Evolutionary conservation across 2,797 vertebrate species (phyloP).

Genomic region (Onychomys torridus): DNA sequence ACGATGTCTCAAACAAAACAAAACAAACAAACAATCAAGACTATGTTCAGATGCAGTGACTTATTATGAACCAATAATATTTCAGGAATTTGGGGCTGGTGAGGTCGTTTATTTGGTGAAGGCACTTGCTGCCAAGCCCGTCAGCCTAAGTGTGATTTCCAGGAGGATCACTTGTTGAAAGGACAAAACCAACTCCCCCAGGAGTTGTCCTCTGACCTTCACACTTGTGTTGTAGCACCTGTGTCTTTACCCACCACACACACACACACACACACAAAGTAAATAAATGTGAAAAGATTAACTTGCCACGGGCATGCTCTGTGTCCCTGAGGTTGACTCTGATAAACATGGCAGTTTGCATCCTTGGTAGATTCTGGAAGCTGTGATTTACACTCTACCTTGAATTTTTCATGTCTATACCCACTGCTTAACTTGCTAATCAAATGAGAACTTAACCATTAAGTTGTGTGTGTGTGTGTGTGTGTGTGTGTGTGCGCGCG

Average conservation of each 20-base stretch:
- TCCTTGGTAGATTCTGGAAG: not conserved
- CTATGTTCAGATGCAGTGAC: not conserved
- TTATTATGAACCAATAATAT: not conserved
- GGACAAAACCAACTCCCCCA: too few relatives aligned
- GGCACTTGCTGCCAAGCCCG: not conserved
- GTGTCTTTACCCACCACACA: not conserved
- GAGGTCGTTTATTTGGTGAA: too few relatives aligned
- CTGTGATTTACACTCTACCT: not conserved
- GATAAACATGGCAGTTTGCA: fast-evolving
- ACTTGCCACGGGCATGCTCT: not conserved
- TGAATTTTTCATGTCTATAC: not conserved
- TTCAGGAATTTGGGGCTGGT: not conserved
- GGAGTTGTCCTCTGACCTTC: not conserved
- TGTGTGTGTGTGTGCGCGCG: not conserved
- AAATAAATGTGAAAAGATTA: not conserved
- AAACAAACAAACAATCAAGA: not conserved
- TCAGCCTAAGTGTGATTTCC: not conserved
- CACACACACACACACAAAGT: too few relatives aligned
- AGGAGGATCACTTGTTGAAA: not conserved
- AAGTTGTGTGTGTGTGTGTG: not conserved
- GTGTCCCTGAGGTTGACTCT: not conserved
- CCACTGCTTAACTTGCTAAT: not conserved
- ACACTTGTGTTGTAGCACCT: not conserved
- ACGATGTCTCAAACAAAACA: not conserved
- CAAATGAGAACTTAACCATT: not conserved